Conservation (phyloP, 2,888 invertebrate genomes). For the Erpobdella octoculata region DNA sequence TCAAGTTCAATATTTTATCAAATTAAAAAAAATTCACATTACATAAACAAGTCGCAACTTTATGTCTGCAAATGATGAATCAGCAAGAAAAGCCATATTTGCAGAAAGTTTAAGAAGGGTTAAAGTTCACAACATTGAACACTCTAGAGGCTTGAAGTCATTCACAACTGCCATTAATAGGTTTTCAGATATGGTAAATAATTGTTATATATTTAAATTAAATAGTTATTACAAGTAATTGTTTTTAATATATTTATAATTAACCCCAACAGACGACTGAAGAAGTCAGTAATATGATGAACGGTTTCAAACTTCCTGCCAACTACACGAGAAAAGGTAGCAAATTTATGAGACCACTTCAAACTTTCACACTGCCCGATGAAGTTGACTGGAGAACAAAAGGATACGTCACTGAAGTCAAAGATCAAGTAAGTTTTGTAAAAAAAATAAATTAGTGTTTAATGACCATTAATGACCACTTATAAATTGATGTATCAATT, state of each 20-base stretch:
- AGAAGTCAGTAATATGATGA: background rate
- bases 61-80: background rate
- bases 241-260: too few species aligned
- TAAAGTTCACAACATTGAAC: conserved; percentile 17
- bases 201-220: background rate
- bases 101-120: conserved; percentile 8
- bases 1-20: too few species aligned
- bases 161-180: conserved; percentile 11
- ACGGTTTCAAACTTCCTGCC: background rate
- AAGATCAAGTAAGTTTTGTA: conserved; percentile 14
- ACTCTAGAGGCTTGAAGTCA: conserved; percentile 7
- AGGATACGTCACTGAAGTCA: conserved; percentile 7
- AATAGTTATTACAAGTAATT: background rate
- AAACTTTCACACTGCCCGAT: conserved; percentile 29
- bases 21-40: background rate
- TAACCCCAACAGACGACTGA: conserved; percentile 3
- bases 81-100: conserved; percentile 9
- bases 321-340: background rate
- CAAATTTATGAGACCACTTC: background rate
- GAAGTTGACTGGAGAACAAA: conserved; percentile 44
- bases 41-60: background rate
- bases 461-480: background rate
- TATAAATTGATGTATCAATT: background rate
- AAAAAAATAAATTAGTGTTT: too few species aligned
- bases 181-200: conserved; percentile 18